Percentiles rank a stretch among this genome's conserved stretches.
phyloP scores from a whole-genome alignment of 2,113 vertebrate species.

The Thoracochromis brauschi region DNA sequence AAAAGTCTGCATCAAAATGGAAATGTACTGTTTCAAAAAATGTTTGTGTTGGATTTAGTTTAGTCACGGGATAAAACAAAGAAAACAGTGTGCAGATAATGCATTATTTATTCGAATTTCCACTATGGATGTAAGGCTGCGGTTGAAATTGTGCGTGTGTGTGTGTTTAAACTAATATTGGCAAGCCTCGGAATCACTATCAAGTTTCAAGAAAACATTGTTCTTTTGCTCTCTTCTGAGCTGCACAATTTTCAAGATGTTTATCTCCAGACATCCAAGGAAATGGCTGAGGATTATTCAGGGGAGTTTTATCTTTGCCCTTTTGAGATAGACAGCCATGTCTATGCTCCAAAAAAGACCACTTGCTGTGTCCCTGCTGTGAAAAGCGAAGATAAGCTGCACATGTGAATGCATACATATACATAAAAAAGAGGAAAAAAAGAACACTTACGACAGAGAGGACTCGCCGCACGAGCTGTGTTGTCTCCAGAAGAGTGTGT shows the following conservation, averaged over 20 bases:
- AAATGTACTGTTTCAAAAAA: background rate
- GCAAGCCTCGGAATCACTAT: background rate
- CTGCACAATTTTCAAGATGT: background rate
- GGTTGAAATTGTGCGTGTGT: background rate
- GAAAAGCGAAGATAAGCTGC: constrained; percentile 20
- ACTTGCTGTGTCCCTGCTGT: background rate
- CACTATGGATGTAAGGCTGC: background rate
- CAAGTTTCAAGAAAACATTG: constrained; percentile 10
- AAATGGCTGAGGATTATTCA: constrained; percentile 1
- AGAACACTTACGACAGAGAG: background rate
- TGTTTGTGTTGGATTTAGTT: background rate
- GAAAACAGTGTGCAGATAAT: background rate
- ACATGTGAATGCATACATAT: background rate
- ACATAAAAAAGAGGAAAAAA: background rate
- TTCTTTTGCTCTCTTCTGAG: background rate
- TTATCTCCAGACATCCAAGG: constrained; percentile 15
- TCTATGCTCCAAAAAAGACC: background rate
- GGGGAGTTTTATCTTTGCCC: constrained; percentile 24
- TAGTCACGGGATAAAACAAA: background rate
- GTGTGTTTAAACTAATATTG: background rate
- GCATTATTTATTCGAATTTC: constrained; percentile 19
- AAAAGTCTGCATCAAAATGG: background rate
- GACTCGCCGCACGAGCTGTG: background rate
- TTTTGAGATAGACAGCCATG: constrained; percentile 5
- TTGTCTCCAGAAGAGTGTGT: background rate